Evolutionary conservation across 2,113 vertebrate species (phyloP), one percentile per base, ranked within the genome.

Genomic region (Gulo gulo): DNA sequence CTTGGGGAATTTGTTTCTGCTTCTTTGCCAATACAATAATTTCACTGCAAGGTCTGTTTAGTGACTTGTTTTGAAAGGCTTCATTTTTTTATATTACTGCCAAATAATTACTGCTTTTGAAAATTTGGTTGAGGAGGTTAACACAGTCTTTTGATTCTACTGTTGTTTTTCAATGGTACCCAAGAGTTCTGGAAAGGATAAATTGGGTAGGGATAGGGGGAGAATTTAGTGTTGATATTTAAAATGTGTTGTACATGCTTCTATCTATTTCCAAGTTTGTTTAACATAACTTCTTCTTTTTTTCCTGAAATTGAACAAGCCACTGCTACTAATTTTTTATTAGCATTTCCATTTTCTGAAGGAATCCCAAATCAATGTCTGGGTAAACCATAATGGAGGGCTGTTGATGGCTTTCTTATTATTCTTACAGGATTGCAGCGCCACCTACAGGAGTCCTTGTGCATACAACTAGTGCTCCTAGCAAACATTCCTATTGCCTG

Each of bases 391-490:
- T 95, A 97, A 98, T 97, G 97, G 96, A 97, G 88, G 90, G 14
- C 61, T 61, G 8, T 91, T 97, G 80, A 94, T 95, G 47, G 67
- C 24, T 79, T 57, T 76, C 7, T 0, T n/a, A 80, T 86, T 96
- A 98, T 98, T 98, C 97, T 98, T 94, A 85, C 80, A 98, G 98
- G 97, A 91, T 97, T 98, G 91, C 94, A 99, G 98, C 98, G 98
- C 99, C 99, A 99, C 98, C 99, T 99, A 97, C 98, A 99, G 99
- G 99, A 98, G 65, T 76, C 52, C 85, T 96, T 95, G 96, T 88
- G 73, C 52, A 96, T 97, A 42, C 11, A 34, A 94, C 24, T 16
- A n/a, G n/a, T 39, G 67, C 59, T 94, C 15, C 8, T 12, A 63
- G 24, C 14, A 79, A 92, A 31, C 6, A 12, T 61, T 39, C 80